Conservation (phyloP, 2,113 vertebrate species). For the Grantiella picta region DNA sequence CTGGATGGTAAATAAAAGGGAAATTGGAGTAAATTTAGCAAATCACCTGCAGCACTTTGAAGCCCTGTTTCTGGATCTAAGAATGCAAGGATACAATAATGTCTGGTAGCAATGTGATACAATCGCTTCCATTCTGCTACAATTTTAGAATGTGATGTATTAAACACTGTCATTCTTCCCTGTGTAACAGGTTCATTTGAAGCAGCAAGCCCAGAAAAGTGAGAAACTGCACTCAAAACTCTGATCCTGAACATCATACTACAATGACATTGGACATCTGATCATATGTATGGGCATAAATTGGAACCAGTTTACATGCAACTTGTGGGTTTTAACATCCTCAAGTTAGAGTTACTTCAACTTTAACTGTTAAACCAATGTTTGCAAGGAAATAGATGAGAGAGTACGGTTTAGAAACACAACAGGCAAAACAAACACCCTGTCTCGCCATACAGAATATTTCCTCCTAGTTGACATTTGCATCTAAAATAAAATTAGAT, state of each 20-base stretch:
- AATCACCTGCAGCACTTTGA: constrained; percentile 38
- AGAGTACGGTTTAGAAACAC: not conserved
- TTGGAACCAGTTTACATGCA: not conserved
- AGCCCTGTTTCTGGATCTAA: not conserved
- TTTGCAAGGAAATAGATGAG: not conserved
- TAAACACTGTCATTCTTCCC: accelerated
- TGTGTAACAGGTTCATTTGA: accelerated
- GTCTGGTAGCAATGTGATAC: not conserved
- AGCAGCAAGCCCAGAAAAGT: not conserved
- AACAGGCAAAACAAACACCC: not conserved
- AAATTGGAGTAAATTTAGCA: constrained; percentile 43
- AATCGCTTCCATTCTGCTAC: not conserved
- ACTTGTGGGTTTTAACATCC: not conserved
- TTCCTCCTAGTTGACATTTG: not conserved
- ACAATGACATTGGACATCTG: no score
- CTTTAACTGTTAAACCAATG: not conserved
- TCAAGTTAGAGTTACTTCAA: not conserved
- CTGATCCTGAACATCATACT: accelerated
- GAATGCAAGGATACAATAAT: not conserved
- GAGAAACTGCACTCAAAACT: not conserved
- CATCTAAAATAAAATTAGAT: not conserved
- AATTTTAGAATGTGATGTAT: not conserved
- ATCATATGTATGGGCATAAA: not conserved
- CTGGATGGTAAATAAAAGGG: constrained; percentile 51
- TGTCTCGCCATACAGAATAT: not conserved